Evolutionary conservation across 2,888 invertebrate species (phyloP), one percentile per base, ranked within the genome.

Genomic region (Platycheirus albimanus): DNA sequence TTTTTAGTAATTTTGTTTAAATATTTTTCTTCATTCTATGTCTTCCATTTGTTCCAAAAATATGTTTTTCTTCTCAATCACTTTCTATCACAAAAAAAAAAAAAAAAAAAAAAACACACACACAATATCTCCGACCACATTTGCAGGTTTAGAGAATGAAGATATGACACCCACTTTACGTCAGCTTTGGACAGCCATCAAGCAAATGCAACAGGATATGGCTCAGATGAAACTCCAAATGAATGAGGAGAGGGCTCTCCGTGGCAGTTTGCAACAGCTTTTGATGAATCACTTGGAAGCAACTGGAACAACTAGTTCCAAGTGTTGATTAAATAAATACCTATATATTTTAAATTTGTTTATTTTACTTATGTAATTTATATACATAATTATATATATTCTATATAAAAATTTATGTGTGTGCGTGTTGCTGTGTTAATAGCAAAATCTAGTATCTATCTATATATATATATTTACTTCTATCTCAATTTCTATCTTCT

Each of bases 191-290:
- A 89, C 90, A 15, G 88, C 90, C 78, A 89, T 91, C 30, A 87
- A 89, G 6, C 91, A 91, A 86, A 88, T 91, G 87, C 91, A 91
- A 78, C 89, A 89, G 87, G 91, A 91, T 79, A 89, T 91, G 89
- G 88, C 89, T 24, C 91, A 91, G 86, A 90, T 91, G 76, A 91
- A 91, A 87, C 87, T 89, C 84, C 90, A 91, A 86, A 89, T 91
- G 84, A 91, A 89, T 72, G 91, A 91, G 86, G 91, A 91, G 86
- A 88, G 90, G 1, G 89, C 90, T 33, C 86, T 91, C 81, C 89
- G 91, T 47, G 89, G 88, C 63, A 90, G 89, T 86, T 87, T 91
- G 84, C 91, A 91, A 76, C 90, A 90, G 85, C 86, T 91, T 86
- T 85, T 91, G 85, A 90, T 91, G 90, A 90, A 88, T 86, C 91